phyloP scores from a whole-genome alignment of 2,113 vertebrate genomes.

The Hemichromis elongatus region DNA sequence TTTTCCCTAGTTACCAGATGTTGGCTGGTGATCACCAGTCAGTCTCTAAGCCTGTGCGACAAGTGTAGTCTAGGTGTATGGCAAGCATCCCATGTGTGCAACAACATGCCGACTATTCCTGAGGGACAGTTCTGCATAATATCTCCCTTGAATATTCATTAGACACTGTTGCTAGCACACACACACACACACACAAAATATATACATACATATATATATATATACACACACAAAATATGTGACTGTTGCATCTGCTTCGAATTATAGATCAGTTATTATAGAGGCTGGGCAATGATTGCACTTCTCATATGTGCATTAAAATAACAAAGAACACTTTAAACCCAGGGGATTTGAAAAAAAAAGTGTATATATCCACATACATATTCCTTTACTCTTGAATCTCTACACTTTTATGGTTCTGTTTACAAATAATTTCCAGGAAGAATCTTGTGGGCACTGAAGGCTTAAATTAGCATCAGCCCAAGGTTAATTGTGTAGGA shows the following conservation, averaged over 20 bases:
- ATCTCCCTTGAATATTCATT: background rate
- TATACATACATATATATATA: background rate
- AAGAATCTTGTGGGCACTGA: constrained; percentile 26
- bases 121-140: background rate
- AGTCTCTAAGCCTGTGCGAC: background rate
- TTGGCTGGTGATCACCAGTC: background rate
- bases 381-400: constrained; percentile 2
- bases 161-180: background rate
- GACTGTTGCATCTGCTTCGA: background rate
- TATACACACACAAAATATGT: background rate
- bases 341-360: background rate
- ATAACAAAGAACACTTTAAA: background rate
- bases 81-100: background rate
- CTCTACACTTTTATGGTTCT: background rate
- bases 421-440: constrained; percentile 43
- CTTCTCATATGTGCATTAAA: background rate
- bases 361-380: background rate
- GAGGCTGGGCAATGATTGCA: background rate
- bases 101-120: background rate
- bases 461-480: constrained; percentile 49
- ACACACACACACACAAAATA: background rate
- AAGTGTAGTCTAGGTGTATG: background rate
- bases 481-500: constrained; percentile 52
- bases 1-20: background rate
- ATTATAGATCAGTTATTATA: background rate